Evolutionary conservation across 1,140 invertebrate genomes (phyloP).

Genomic region (Oryctes rhinoceros): DNA sequence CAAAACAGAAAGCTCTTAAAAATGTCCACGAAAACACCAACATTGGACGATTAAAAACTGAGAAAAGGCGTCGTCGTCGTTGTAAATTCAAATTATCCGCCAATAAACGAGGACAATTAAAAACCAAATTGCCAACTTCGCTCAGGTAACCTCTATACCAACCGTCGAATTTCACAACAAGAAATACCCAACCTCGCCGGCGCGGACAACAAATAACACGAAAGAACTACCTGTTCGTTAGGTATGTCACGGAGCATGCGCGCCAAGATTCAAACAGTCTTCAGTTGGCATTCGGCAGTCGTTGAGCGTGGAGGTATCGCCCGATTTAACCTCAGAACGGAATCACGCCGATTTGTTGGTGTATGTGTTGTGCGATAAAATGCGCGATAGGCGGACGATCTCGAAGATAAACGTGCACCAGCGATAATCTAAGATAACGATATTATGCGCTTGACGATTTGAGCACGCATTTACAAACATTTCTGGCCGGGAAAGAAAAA

Average conservation of each 20-base stretch:
- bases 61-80: too few relatives aligned
- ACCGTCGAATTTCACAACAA: background rate
- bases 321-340: background rate
- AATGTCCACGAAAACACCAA: too few relatives aligned
- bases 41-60: too few relatives aligned
- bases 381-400: background rate
- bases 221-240: constrained; percentile 18
- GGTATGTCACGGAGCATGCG: constrained; percentile 16
- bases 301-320: background rate
- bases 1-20: too few relatives aligned
- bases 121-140: background rate
- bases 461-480: too few relatives aligned
- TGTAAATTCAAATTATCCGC: background rate
- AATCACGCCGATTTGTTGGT: background rate
- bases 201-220: background rate
- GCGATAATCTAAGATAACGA: background rate
- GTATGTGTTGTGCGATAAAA: background rate
- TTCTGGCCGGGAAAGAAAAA: too few relatives aligned
- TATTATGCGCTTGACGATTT: too few relatives aligned
- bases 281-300: background rate
- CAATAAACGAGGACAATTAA: background rate
- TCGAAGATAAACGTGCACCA: background rate
- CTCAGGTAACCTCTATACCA: background rate
- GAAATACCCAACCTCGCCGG: background rate
- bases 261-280: background rate